Evolutionary conservation across 1,140 invertebrate species (phyloP).

Genomic region (Acromyrmex echinatior): DNA sequence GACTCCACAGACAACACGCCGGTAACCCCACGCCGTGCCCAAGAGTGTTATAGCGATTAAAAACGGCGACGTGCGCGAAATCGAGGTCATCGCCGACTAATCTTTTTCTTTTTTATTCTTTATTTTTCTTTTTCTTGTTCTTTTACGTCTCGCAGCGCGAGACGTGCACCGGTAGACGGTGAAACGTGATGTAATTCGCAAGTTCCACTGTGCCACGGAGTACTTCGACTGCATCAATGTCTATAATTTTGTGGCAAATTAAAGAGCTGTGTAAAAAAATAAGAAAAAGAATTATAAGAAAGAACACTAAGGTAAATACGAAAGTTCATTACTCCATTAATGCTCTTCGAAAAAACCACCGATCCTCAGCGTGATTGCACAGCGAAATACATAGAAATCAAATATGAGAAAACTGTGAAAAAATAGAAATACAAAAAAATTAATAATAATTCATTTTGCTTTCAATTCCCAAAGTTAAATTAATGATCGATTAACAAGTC

Average conservation of each 20-base stretch:
- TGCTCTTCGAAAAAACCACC: neutral
- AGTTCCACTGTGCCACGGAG: neutral
- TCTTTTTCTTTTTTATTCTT: constrained; percentile 37
- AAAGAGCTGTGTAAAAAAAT: constrained; percentile 2
- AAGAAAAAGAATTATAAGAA: neutral
- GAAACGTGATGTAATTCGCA: constrained; percentile 51
- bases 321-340: constrained; percentile 39
- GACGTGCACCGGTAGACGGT: constrained; percentile 14
- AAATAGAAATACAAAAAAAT: neutral
- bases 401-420: neutral
- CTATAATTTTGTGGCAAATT: constrained; percentile 51
- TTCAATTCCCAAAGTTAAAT: neutral
- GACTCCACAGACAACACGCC: neutral
- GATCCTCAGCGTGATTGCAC: neutral
- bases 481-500: constrained; percentile 2
- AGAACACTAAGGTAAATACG: neutral
- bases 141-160: constrained; percentile 9
- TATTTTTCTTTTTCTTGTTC: neutral
- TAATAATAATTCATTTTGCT: neutral
- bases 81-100: constrained; percentile 51
- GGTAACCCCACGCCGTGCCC: constrained; percentile 7
- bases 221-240: neutral
- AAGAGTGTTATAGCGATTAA: constrained; percentile 52
- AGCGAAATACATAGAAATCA: neutral
- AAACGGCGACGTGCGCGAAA: constrained; percentile 48